Percentiles rank a stretch among this genome's conserved stretches.
Evolutionary conservation across 1,140 invertebrate species (phyloP).

Genomic region (Panonychus citri): DNA sequence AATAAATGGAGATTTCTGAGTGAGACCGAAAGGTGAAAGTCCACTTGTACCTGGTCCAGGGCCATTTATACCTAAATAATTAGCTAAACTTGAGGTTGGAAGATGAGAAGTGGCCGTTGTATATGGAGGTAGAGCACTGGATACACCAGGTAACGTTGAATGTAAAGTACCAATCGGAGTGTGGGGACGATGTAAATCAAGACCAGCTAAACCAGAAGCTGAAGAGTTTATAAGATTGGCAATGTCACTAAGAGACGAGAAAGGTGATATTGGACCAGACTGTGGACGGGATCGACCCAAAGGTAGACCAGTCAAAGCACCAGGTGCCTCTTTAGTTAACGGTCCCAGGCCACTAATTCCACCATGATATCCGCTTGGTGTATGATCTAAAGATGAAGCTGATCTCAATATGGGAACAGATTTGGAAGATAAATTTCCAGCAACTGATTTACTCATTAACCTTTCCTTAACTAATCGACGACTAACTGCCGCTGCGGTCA

Average conservation of each 20-base stretch:
- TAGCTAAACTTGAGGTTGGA: not conserved
- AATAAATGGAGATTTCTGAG: not conserved
- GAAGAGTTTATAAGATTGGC: conserved; percentile 2
- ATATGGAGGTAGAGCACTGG: not conserved
- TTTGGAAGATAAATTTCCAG: not conserved
- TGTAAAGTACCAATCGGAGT: not conserved
- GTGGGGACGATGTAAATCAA: not conserved
- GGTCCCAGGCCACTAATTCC: not conserved
- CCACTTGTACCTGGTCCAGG: too few relatives aligned
- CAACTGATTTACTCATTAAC: not conserved
- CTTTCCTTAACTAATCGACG: conserved; percentile 5
- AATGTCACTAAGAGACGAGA: conserved; percentile 1
- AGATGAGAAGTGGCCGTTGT: not conserved
- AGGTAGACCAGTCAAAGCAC: not conserved
- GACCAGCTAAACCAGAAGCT: not conserved
- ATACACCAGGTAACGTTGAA: not conserved
- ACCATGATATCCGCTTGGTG: not conserved
- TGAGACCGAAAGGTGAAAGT: not conserved
- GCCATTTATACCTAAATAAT: too few relatives aligned
- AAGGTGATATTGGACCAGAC: not conserved
- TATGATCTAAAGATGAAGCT: not conserved
- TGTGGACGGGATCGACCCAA: too few relatives aligned
- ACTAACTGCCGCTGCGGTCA: conserved; percentile 15
- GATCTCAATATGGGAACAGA: not conserved
- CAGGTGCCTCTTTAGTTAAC: not conserved